phyloP scores from a whole-genome alignment of 1,140 invertebrate species.

The Acromyrmex charruanus region DNA sequence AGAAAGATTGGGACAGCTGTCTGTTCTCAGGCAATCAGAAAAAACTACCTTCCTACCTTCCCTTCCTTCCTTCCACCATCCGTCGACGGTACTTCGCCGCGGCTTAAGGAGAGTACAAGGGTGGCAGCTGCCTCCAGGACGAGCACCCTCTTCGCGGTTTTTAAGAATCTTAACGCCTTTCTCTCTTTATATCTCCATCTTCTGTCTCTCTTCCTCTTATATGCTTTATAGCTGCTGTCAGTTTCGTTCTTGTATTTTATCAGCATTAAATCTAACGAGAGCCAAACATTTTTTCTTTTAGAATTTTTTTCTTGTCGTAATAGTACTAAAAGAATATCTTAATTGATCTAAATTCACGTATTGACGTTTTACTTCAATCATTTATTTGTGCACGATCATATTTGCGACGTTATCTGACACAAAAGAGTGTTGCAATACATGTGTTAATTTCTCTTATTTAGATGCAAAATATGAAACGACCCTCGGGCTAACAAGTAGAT shows the following conservation, averaged over 20 bases:
- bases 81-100: constrained; percentile 56
- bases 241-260: constrained; percentile 79
- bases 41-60: constrained; percentile 73
- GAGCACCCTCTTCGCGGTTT: constrained; percentile 82
- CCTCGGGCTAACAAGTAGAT: constrained; percentile 48
- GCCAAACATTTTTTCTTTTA: constrained; percentile 37
- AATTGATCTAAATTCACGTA: not conserved
- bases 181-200: not conserved
- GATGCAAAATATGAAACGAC: constrained; percentile 69
- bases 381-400: not conserved
- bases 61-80: constrained; percentile 33
- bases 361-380: not conserved
- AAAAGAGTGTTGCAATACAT: not conserved
- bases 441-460: constrained; percentile 61
- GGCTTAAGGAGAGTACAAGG: constrained; percentile 75
- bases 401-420: not conserved
- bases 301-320: not conserved
- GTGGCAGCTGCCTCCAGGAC: constrained; percentile 69
- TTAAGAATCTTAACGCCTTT: constrained; percentile 84
- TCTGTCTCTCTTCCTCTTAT: not conserved
- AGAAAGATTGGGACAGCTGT: constrained; percentile 82
- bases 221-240: constrained; percentile 53
- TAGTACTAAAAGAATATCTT: not conserved
- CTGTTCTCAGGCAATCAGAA: constrained; percentile 82
- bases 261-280: not conserved